These are phyloP conservation scores for Chiloscyllium punctatum DNA, from an alignment of 2,797 vertebrate genomes.

Conservation along the genomic window DNA sequence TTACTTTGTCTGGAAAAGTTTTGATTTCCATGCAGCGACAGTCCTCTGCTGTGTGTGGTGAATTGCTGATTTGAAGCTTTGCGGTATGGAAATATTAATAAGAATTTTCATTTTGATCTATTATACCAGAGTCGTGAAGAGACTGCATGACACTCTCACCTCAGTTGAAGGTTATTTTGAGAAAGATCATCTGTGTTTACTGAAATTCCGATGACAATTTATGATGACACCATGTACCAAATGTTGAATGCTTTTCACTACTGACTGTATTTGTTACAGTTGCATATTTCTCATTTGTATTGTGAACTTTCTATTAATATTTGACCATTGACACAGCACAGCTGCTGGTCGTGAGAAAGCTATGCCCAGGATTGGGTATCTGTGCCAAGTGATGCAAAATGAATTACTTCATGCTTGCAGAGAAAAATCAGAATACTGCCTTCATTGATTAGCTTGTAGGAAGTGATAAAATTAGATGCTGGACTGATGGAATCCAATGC, in stretches of 20 bases:
- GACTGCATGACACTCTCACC: not conserved
- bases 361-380: not conserved
- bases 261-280: not conserved
- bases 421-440: not conserved
- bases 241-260: not conserved
- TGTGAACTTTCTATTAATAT: not conserved
- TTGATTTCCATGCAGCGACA: conserved; percentile 21
- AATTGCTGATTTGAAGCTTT: conserved; percentile 16
- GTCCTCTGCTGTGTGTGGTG: not conserved
- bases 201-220: not conserved
- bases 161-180: conserved; percentile 22
- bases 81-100: not conserved
- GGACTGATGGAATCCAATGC: not conserved
- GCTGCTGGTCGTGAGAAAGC: not conserved
- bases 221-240: not conserved
- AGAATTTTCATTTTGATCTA: conserved; percentile 28
- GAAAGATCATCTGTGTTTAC: not conserved
- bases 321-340: not conserved
- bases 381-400: not conserved
- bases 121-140: not conserved
- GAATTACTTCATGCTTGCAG: not conserved
- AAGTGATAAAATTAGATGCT: not conserved
- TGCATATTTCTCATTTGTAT: not conserved
- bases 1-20: not conserved
- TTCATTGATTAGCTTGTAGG: not conserved